phyloP scores from a whole-genome alignment of 2,888 invertebrate species.

The Lordiphosa fenestrarum region DNA sequence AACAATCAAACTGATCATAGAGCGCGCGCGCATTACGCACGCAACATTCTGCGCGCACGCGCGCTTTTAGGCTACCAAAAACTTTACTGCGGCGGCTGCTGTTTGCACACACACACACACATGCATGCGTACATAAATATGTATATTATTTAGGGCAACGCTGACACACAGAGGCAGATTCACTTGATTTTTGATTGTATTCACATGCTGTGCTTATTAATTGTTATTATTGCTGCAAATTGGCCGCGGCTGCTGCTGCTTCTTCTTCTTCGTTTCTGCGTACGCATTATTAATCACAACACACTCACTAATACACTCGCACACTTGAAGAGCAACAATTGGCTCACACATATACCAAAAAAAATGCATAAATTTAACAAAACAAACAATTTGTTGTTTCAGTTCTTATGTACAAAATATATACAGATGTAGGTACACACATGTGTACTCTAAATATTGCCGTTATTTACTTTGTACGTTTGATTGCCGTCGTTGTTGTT shows the following conservation, averaged over 20 bases:
- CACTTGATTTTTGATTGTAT: conserved; percentile 8
- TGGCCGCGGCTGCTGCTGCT: conserved; percentile 13
- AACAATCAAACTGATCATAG: background rate
- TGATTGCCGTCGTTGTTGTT: conserved; percentile 29
- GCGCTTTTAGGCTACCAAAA: background rate
- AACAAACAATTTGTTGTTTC: conserved; percentile 4
- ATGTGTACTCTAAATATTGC: conserved; percentile 9
- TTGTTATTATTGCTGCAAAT: conserved; percentile 18
- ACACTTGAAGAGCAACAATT: conserved; percentile 35
- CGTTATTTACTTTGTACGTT: conserved; percentile 62
- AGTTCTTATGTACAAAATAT: background rate
- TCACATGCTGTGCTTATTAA: conserved; percentile 11
- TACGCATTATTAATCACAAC: conserved; percentile 2
- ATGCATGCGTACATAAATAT: conserved; percentile 7
- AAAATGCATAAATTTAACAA: conserved; percentile 13
- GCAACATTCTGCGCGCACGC: conserved; percentile 1
- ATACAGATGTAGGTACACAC: conserved; percentile 21
- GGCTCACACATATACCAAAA: conserved; percentile 22
- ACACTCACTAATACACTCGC: conserved; percentile 5
- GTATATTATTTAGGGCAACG: conserved; percentile 39
- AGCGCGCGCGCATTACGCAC: conserved; percentile 3
- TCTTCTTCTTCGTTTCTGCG: background rate
- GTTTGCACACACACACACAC: background rate
- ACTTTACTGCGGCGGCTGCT: conserved; percentile 7
- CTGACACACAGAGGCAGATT: conserved; percentile 15